phyloP scores from a whole-genome alignment of 2,888 invertebrate genomes.

The Drosophila meridiana region DNA sequence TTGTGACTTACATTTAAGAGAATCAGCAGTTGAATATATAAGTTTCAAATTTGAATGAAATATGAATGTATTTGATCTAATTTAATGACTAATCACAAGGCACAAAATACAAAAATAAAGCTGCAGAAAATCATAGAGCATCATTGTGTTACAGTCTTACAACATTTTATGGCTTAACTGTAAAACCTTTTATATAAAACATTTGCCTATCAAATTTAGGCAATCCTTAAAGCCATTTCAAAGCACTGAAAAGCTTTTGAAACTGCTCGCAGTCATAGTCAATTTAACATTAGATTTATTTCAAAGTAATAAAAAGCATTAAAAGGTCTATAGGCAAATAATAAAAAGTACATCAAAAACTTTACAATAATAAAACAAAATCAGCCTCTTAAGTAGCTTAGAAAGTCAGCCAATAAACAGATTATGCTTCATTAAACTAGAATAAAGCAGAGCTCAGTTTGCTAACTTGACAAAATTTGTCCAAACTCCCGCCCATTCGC shows the following conservation, averaged over 20 bases:
- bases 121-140: neutral
- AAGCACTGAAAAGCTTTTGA: neutral
- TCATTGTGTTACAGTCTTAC: too few relatives aligned
- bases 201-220: neutral
- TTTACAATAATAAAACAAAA: neutral
- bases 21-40: too few relatives aligned
- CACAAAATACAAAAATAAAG: neutral
- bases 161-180: neutral
- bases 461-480: neutral
- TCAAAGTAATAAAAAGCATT: neutral
- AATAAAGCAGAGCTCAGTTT: neutral
- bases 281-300: neutral
- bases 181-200: neutral
- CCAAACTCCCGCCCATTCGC: fast-evolving
- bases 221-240: neutral
- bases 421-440: neutral
- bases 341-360: neutral
- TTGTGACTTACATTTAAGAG: too few relatives aligned
- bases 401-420: neutral
- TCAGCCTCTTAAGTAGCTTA: neutral
- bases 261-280: neutral
- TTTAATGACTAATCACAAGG: neutral
- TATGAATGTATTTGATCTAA: too few relatives aligned
- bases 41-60: too few relatives aligned
- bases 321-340: neutral